Base-by-base conservation (phyloP, 2,113 vertebrate genomes). In the Hippocampus barbouri region DNA sequence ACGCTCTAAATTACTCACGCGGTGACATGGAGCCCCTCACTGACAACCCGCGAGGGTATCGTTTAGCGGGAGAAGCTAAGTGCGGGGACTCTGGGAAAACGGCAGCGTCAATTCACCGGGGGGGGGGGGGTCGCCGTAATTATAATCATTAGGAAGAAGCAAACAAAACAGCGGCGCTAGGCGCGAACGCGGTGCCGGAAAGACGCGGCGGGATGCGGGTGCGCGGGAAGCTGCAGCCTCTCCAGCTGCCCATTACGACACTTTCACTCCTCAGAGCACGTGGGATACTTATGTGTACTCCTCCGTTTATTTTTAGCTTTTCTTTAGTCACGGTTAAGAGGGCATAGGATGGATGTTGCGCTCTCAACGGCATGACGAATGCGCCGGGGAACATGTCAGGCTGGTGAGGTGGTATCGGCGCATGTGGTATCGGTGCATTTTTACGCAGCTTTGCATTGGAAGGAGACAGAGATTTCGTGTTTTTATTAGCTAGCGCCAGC, bases 181-280 rank as follows among this genome's bases (percentile, higher is more conserved):
- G 59, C 74, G 20, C 2, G 25, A 61, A 38, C 47, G 40, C 41
- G 20, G n/a, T 2, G 20, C 59, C 56, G 30, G 60, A 62, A 76
- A 63, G 23, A 69, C 11, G 64, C 49, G 49, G 69, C 66, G 68
- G 57, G 72, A 80, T 74, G 69, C 70, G 83, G 77, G 57, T 79
- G 79, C 70, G 18, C 76, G 76, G 74, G 80, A 79, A 81, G 56
- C 30, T 8, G 43, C 20, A 14, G 3, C 71, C 70, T 64, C 73
- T 78, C 72, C 70, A 79, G 76, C 40, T 10, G 56, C 66, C 76
- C 40, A 30, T 49, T 66, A 54, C 68, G 45, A 27, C 84, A 81
- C 81, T 85, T 45, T 78, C 72, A 79, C 41, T 15, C 0, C 78
- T 61, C 66, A 67, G 75, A 85, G 79, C 78, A 79, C 72, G 75